A percentile compares a stretch with the other conserved stretches of the same genome.
Conservation (phyloP, 2,113 vertebrate genomes). For the Odocoileus hemionus region DNA sequence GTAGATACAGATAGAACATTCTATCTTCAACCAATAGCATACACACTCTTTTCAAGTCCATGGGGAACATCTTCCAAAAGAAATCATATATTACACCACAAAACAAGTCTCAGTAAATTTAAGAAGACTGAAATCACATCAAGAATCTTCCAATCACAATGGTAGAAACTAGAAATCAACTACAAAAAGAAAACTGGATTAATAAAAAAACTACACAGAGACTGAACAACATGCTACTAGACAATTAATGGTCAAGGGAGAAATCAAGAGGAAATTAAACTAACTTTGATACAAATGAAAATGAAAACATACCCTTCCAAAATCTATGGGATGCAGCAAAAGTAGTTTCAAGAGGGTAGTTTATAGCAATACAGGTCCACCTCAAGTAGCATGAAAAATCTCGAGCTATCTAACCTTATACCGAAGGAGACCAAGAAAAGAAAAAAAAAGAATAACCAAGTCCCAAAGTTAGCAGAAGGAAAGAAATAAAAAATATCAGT, state of each 20-base stretch:
- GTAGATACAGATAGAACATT: neutral
- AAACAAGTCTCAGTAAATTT: neutral
- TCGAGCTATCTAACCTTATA: neutral
- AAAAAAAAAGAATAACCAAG: neutral
- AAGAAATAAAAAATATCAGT: neutral
- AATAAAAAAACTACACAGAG: neutral
- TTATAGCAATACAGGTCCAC: neutral
- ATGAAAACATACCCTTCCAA: neutral
- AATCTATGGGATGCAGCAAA: neutral
- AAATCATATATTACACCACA: neutral
- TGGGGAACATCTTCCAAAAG: neutral
- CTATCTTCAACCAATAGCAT: neutral
- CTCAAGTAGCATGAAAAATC: neutral
- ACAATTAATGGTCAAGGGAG: neutral
- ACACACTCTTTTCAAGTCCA: neutral
- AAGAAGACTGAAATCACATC: neutral
- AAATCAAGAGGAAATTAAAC: neutral
- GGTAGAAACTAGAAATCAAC: neutral
- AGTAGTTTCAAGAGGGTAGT: neutral
- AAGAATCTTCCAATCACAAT: neutral
- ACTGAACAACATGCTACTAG: neutral
- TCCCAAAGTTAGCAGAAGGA: neutral
- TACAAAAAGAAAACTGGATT: neutral
- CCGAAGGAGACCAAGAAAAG: neutral
- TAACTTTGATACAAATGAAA: neutral